Conservation (phyloP, 2,888 invertebrate species). For the Acleris sparsana region DNA sequence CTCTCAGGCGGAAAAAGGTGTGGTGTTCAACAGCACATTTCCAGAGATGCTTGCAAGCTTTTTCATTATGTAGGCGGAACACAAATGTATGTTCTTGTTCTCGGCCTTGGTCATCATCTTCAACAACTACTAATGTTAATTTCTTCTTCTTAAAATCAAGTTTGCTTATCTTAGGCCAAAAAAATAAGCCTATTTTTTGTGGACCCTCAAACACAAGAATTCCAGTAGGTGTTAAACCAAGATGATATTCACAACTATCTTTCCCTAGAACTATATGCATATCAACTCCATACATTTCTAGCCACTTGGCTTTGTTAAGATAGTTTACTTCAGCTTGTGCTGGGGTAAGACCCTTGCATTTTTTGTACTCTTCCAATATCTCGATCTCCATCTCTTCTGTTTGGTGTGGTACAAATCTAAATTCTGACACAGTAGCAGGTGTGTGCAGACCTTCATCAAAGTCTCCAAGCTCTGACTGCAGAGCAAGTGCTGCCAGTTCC, state of each 20-base stretch:
- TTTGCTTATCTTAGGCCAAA: conserved; percentile 99
- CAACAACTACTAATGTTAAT: conserved; percentile 97
- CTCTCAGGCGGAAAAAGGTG: conserved; percentile 97
- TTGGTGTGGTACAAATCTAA: conserved; percentile 97
- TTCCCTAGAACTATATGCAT: conserved; percentile 98
- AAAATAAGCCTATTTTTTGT: conserved; percentile 98
- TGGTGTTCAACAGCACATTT: conserved; percentile 99
- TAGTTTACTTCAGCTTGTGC: conserved; percentile 98
- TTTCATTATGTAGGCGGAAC: conserved; percentile 97
- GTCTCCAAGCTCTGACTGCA: conserved; percentile 99
- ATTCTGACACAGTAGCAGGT: conserved; percentile 98
- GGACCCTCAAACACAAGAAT: conserved; percentile 98
- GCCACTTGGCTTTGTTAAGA: conserved; percentile 97
- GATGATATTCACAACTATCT: conserved; percentile 97
- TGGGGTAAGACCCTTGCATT: conserved; percentile 93
- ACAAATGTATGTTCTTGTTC: conserved; percentile 99
- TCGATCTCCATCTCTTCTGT: conserved; percentile 98
- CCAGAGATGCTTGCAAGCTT: conserved; percentile 99
- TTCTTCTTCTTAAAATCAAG: conserved; percentile 99
- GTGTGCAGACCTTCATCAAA: conserved; percentile 96
- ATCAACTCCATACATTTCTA: conserved; percentile 99
- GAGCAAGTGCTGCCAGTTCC: conserved; percentile 94
- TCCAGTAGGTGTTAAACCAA: conserved; percentile 99
- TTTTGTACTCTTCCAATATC: conserved; percentile 95
- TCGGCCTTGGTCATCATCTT: conserved; percentile 98